Conservation (phyloP, 2,797 vertebrate species). For the Parauchenoglanis punctatus region DNA sequence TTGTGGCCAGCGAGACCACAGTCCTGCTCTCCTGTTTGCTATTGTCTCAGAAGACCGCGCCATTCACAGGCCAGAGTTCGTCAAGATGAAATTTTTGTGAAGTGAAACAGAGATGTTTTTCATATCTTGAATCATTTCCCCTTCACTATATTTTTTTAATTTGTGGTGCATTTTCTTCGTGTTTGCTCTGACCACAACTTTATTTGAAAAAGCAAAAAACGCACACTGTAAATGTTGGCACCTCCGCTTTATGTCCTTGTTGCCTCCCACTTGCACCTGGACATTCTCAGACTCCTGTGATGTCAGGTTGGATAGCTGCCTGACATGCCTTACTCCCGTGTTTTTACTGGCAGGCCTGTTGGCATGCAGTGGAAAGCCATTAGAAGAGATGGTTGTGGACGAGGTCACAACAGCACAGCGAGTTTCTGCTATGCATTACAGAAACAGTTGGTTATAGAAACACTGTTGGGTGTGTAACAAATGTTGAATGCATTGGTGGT, state of each 20-base stretch:
- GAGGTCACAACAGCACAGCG: not conserved
- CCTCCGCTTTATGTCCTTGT: not conserved
- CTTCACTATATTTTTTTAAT: not conserved
- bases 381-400: not conserved
- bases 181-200: not conserved
- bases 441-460: not conserved
- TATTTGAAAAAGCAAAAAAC: not conserved
- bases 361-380: not conserved
- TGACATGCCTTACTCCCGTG: not conserved
- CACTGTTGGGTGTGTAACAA: not conserved
- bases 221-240: not conserved
- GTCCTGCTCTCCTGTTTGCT: not conserved
- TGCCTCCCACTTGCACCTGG: not conserved
- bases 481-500: not conserved
- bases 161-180: not conserved
- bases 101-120: not conserved
- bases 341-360: not conserved
- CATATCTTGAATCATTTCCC: not conserved
- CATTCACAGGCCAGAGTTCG: not conserved
- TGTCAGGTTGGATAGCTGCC: slow-evolving; percentile 6
- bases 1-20: not conserved
- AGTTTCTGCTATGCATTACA: not conserved
- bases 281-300: slow-evolving; percentile 5
- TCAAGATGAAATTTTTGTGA: not conserved
- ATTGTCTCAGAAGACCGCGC: not conserved